These are phyloP conservation scores for Oriolus oriolus DNA, from an alignment of 2,113 vertebrate species.

Conservation along the genomic window DNA sequence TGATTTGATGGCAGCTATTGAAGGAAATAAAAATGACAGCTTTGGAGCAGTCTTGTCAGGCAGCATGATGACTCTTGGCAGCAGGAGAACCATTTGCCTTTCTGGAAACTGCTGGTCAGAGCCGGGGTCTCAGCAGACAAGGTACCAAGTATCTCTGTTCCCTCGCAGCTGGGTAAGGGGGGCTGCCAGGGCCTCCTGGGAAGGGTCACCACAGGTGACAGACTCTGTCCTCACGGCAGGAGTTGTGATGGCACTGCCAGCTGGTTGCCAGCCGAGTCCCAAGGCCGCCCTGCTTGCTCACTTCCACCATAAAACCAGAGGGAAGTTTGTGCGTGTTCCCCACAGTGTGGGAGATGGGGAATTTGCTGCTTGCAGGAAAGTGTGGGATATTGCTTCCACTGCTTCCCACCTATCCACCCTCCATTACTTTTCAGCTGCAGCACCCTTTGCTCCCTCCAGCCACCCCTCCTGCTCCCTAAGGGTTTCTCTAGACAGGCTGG, in stretches of 20 bases:
- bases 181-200: fast-evolving
- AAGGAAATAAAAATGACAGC: neutral
- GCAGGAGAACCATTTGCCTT: neutral
- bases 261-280: neutral
- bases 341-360: neutral
- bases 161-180: fast-evolving
- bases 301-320: neutral
- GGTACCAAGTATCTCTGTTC: neutral
- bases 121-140: neutral
- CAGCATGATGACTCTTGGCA: neutral
- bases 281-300: neutral
- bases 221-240: neutral
- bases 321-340: neutral
- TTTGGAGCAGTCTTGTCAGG: neutral
- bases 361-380: neutral
- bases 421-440: neutral
- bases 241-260: neutral
- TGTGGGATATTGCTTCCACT: neutral
- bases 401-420: neutral
- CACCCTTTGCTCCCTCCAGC: neutral
- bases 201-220: neutral
- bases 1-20: neutral
- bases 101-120: neutral
- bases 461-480: neutral
- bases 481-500: neutral